These are phyloP conservation scores for Prunella fulvescens DNA, from an alignment of 2,113 vertebrate species.

Conservation along the genomic window DNA sequence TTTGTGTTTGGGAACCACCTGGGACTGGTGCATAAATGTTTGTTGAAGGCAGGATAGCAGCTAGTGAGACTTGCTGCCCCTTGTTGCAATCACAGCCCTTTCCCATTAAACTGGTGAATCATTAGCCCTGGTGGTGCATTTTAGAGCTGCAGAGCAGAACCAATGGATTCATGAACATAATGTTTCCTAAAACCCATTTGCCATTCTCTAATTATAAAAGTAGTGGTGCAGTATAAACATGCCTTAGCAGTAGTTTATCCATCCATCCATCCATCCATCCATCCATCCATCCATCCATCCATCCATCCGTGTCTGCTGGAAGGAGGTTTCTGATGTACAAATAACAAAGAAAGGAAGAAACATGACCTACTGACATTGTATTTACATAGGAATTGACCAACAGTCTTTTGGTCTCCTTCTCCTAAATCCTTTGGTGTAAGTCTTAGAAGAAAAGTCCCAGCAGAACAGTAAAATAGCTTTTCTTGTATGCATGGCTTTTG, in stretches of 20 bases:
- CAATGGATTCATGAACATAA: conserved; percentile 1
- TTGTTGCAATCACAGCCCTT: background rate
- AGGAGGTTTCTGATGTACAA: background rate
- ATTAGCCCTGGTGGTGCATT: conserved; percentile 61
- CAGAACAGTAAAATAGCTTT: background rate
- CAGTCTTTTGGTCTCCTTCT: background rate
- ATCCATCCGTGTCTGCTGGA: background rate
- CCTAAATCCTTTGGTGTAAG: background rate
- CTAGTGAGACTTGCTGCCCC: conserved; percentile 1
- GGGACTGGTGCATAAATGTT: background rate
- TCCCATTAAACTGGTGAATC: conserved; percentile 65
- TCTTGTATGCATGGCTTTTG: background rate
- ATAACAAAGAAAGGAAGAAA: background rate
- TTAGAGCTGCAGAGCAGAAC: conserved; percentile 48
- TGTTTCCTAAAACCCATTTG: background rate
- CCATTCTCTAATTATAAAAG: background rate
- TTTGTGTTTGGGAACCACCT: background rate
- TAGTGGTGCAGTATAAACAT: background rate
- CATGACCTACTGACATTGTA: background rate
- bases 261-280: background rate
- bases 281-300: background rate
- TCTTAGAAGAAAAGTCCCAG: background rate
- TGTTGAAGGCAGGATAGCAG: background rate
- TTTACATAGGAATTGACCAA: background rate
- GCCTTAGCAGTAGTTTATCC: background rate